Base-by-base conservation (phyloP, 92 coral and sea anemone species). In the Umimayanthus chanpuru region DNA sequence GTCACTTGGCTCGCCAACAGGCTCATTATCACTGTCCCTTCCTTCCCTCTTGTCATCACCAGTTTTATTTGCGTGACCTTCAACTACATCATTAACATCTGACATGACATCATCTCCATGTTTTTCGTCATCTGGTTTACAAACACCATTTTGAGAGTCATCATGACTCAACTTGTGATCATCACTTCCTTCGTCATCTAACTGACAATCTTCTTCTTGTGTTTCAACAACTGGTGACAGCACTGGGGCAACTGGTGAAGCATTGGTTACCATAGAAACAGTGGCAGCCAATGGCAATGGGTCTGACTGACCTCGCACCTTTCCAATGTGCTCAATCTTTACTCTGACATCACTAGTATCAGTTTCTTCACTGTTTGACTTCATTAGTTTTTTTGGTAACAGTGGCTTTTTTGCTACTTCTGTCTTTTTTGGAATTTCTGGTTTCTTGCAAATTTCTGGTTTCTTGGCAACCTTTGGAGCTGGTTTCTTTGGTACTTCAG, bases 201-300 rank as follows among this genome's bases (percentile, higher is more conserved):
- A 21, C 18, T 39, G 20, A 18, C 28, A 20, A 75, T 43, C 47
- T 40, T 29, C 67, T 16, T 43, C 25, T 26, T 18, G 9, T 53
- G 71, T 29, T 80, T 80, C 72, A 56, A 56, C 29, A 25, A 43
- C 66, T 43, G 61, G 26, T 83, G 66, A 44, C n/a, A 47, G 28
- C 65, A 43, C 87, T 47, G 87, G 66, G 55, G 28, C 79, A 70
- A 20, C 40, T 20, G 47, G 30, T 14, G 66, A 41, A 68, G 65
- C 43, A 77, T 25, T 53, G 11, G 81, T 64, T 44, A 12, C 80
- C 55, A 81, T 70, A 28, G 92, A 49, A 38, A 90, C 16, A 76
- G 76, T 53, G n/a, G 85, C 86, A 87, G 83, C 89, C 36, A 85
- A 18, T 7, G 95, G 93, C 50, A 91, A 26, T 47, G 94, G 98